Percentiles rank a stretch among this genome's conserved stretches.
phyloP scores from a whole-genome alignment of 1,140 invertebrate species.

The Bemisia tabaci region DNA sequence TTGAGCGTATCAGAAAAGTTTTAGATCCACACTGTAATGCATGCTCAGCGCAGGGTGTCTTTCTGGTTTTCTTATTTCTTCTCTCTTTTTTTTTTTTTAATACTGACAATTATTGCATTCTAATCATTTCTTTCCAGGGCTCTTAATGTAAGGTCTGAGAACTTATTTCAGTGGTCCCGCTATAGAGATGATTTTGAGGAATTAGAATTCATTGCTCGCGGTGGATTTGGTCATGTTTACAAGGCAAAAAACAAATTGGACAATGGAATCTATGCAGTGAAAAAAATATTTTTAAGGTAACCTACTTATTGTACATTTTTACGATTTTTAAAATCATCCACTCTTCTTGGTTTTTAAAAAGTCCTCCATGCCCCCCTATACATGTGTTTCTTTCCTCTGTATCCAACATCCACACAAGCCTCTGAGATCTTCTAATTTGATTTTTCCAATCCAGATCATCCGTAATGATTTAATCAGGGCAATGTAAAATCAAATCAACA shows the following conservation, averaged over 20 bases:
- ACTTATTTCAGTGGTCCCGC: constrained; percentile 39
- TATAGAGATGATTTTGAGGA: constrained; percentile 65
- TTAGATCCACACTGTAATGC: no score
- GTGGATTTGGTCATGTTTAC: constrained; percentile 56
- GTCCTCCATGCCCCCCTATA: no score
- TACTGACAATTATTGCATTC: constrained; percentile 8
- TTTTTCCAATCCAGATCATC: no score
- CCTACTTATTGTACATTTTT: constrained; percentile 25
- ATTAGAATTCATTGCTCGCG: constrained; percentile 50
- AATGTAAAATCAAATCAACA: no score
- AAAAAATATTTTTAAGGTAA: constrained; percentile 56
- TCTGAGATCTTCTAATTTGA: no score
- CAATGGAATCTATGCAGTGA: constrained; percentile 61
- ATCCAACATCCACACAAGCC: no score
- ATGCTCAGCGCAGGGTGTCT: neutral
- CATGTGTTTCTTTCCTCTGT: no score
- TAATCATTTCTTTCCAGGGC: no score
- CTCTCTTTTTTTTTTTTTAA: constrained; percentile 9
- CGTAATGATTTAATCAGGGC: no score
- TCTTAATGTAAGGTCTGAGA: neutral
- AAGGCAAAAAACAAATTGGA: constrained; percentile 55
- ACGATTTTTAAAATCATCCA: no score
- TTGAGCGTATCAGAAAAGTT: no score
- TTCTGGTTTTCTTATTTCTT: constrained; percentile 2
- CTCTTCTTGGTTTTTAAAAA: no score